Evolutionary conservation across 1,140 invertebrate species (phyloP).

Genomic region (Tigriopus japonicus): DNA sequence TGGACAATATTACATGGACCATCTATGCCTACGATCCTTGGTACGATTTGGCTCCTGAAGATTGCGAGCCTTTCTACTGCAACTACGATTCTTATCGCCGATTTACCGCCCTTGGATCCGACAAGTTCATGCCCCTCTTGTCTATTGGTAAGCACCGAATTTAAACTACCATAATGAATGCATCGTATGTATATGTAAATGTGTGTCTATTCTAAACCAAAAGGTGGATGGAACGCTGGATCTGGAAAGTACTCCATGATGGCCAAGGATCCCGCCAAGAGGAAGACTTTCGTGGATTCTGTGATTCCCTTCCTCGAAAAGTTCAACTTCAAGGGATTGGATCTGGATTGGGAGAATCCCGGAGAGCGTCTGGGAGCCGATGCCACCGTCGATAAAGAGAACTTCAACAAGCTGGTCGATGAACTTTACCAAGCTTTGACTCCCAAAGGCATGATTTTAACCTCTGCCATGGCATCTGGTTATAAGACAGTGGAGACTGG

Average conservation of each 20-base stretch:
- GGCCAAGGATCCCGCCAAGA: slow-evolving; percentile 16
- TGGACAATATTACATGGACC: slow-evolving; percentile 18
- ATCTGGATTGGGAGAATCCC: slow-evolving; percentile 48
- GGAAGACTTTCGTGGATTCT: slow-evolving; percentile 38
- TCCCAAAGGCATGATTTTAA: slow-evolving; percentile 31
- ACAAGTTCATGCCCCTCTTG: neutral
- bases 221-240: slow-evolving; percentile 25
- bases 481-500: slow-evolving; percentile 31
- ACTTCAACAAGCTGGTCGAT: slow-evolving; percentile 27
- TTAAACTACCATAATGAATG: too few species aligned
- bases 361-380: slow-evolving; percentile 26
- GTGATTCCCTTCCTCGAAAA: slow-evolving; percentile 29
- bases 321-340: slow-evolving; percentile 59
- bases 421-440: slow-evolving; percentile 37
- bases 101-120: neutral
- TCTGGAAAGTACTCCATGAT: slow-evolving; percentile 19
- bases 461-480: slow-evolving; percentile 39
- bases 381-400: slow-evolving; percentile 16
- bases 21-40: slow-evolving; percentile 20
- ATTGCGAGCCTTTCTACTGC: neutral
- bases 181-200: too few species aligned
- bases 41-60: slow-evolving; percentile 5
- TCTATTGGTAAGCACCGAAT: neutral
- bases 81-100: slow-evolving; percentile 4
- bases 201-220: too few species aligned